Conservation (phyloP, 2,888 invertebrate genomes). For the Venusia cambrica region DNA sequence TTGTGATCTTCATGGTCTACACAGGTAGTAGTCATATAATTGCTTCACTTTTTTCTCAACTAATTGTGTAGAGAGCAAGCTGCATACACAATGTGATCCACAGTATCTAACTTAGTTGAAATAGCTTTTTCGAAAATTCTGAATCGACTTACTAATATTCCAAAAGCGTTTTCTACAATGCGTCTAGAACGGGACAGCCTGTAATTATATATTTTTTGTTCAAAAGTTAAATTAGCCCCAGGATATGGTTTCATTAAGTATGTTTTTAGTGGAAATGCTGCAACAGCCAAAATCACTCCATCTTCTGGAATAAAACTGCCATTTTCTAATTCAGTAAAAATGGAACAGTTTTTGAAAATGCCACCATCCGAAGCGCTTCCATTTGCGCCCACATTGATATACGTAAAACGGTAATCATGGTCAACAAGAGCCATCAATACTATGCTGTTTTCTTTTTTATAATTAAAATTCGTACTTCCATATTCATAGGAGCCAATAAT, state of each 20-base stretch:
- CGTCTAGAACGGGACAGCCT: conserved; percentile 23
- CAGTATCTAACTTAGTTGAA: too few relatives aligned
- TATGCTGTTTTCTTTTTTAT: conserved; percentile 32
- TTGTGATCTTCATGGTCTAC: conserved; percentile 18
- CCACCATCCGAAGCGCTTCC: conserved; percentile 22
- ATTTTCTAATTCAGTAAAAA: conserved; percentile 2
- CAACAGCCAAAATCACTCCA: conserved; percentile 21
- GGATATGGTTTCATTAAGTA: conserved; percentile 24
- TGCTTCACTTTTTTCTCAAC: conserved; percentile 11
- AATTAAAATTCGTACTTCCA: conserved; percentile 33
- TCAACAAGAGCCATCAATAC: conserved; percentile 33
- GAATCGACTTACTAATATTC: conserved; percentile 23
- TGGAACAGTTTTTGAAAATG: conserved; percentile 16
- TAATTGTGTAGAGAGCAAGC: conserved; percentile 18
- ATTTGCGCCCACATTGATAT: conserved; percentile 28
- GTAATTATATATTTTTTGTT: conserved; percentile 23
- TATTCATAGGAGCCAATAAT: conserved; percentile 17
- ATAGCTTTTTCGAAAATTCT: too few relatives aligned
- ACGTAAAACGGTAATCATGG: conserved; percentile 27
- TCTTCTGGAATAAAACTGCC: conserved; percentile 4
- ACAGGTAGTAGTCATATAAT: conserved; percentile 11
- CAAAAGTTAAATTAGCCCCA: conserved; percentile 11
- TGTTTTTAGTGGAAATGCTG: conserved; percentile 15
- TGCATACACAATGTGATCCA: too few relatives aligned
- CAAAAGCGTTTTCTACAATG: conserved; percentile 25